phyloP scores from a whole-genome alignment of 2,888 invertebrate genomes.

The Scaptomyza parva region DNA sequence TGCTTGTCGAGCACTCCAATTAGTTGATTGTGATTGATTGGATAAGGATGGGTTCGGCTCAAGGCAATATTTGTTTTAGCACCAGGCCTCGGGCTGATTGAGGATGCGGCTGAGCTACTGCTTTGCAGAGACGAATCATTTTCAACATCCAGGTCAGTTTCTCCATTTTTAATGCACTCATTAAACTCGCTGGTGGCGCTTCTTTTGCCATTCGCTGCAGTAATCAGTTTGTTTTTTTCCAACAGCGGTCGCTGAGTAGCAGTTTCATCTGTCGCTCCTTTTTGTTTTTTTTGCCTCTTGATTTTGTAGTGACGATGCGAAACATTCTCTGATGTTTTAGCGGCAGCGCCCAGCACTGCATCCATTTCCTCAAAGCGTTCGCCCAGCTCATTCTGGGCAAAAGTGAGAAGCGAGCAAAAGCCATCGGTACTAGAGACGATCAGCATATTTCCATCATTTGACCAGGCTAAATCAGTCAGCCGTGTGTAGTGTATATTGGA shows the following conservation, averaged over 20 bases:
- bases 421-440: conserved; percentile 95
- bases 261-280: conserved; percentile 59
- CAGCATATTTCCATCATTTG: conserved; percentile 90
- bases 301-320: conserved; percentile 45
- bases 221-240: conserved; percentile 55
- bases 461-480: conserved; percentile 95
- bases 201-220: background rate
- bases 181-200: background rate
- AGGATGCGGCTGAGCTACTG: conserved; percentile 39
- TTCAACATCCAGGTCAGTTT: conserved; percentile 54
- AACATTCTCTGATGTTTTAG: conserved; percentile 56
- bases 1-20: conserved; percentile 76
- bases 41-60: conserved; percentile 46
- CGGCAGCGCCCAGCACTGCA: conserved; percentile 80
- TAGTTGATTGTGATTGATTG: conserved; percentile 16
- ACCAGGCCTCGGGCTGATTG: conserved; percentile 36
- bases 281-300: conserved; percentile 66
- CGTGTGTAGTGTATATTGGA: conserved; percentile 95
- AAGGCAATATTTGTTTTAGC: conserved; percentile 41
- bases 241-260: conserved; percentile 41
- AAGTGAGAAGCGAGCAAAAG: conserved; percentile 93
- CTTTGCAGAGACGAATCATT: conserved; percentile 74
- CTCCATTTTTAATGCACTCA: conserved; percentile 34
- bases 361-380: conserved; percentile 82
- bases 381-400: conserved; percentile 91